Evolutionary conservation across 2,888 invertebrate genomes (phyloP).

Genomic region (Sclerodermus sp.): DNA sequence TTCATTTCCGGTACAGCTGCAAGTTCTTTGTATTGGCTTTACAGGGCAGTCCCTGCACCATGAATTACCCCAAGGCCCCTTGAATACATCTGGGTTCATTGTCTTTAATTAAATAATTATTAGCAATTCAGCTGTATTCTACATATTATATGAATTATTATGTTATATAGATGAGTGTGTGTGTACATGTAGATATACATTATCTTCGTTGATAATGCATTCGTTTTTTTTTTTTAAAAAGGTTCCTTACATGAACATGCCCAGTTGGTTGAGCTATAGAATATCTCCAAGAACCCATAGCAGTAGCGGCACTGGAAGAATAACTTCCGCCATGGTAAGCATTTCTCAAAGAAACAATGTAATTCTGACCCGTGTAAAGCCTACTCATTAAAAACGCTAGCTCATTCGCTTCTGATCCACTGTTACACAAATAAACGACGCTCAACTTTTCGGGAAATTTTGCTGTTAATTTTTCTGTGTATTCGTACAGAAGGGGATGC

Average conservation of each 20-base stretch:
- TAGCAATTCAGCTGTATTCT: too few species aligned
- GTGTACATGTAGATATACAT: conserved; percentile 1
- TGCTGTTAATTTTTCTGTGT: conserved; percentile 76
- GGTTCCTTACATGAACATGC: conserved; percentile 70
- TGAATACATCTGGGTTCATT: conserved; percentile 89
- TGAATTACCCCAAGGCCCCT: conserved; percentile 87
- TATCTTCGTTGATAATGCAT: too few species aligned
- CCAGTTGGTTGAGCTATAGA: conserved; percentile 71
- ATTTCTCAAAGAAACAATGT: conserved; percentile 84
- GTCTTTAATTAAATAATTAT: conserved; percentile 60
- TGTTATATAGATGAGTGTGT: background rate
- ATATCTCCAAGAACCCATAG: conserved; percentile 78
- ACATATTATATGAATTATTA: too few species aligned
- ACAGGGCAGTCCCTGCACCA: conserved; percentile 85
- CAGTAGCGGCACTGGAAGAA: conserved; percentile 79
- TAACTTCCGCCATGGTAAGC: conserved; percentile 92
- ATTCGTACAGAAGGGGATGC: conserved; percentile 88
- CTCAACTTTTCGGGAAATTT: conserved; percentile 87
- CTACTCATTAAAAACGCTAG: conserved; percentile 87
- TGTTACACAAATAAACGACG: conserved; percentile 91
- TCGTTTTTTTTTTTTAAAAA: too few species aligned
- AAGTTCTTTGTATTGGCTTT: conserved; percentile 67
- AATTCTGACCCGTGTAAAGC: conserved; percentile 80
- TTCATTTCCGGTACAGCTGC: conserved; percentile 64
- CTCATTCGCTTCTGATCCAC: conserved; percentile 97